phyloP scores from a whole-genome alignment of 2,113 vertebrate species.

The Eonycteris spelaea region DNA sequence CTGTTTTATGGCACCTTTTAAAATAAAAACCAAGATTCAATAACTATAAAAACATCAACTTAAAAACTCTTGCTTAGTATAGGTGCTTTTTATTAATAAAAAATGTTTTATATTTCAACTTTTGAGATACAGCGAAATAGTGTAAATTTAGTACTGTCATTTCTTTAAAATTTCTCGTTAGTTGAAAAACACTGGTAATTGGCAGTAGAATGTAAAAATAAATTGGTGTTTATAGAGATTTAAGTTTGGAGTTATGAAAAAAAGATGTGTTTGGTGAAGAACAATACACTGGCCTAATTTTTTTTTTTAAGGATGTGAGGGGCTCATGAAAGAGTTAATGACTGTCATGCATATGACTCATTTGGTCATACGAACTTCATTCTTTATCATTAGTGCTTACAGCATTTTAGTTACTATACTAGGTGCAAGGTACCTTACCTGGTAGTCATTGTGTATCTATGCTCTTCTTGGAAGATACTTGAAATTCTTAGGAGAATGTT shows the following conservation, averaged over 20 bases:
- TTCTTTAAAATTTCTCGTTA: neutral
- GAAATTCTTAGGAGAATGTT: neutral
- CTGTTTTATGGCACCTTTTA: constrained; percentile 6
- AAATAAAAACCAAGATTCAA: neutral
- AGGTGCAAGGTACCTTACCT: neutral
- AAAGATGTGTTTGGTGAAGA: neutral
- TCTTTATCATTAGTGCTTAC: neutral
- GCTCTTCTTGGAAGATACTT: neutral
- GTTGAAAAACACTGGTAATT: neutral
- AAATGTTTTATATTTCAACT: constrained; percentile 22
- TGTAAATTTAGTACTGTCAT: neutral
- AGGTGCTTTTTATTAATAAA: constrained; percentile 36
- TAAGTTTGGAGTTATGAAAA: neutral
- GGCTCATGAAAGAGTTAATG: neutral
- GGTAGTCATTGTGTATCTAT: neutral
- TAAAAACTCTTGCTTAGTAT: constrained; percentile 2
- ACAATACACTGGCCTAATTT: neutral
- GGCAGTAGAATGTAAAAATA: neutral
- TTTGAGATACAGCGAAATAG: neutral
- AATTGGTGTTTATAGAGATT: constrained; percentile 12
- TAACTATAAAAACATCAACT: neutral
- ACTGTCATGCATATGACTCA: neutral
- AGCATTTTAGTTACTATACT: neutral
- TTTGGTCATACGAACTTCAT: neutral
- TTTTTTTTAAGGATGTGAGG: neutral